phyloP scores from a whole-genome alignment of 1,140 invertebrate species.

The Orussus abietinus region DNA sequence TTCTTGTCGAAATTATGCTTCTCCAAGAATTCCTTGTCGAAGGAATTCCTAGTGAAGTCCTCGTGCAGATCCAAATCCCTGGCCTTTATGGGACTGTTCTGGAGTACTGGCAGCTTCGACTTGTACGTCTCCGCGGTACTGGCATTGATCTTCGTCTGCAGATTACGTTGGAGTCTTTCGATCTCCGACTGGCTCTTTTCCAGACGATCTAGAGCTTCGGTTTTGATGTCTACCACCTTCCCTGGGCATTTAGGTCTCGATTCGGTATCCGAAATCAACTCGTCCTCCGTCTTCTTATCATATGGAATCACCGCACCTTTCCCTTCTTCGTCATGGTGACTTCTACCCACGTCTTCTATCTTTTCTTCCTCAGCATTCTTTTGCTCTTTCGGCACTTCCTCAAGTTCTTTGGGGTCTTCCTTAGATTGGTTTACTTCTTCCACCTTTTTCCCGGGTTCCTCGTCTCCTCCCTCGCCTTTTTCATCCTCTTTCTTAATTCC shows the following conservation, averaged over 20 bases:
- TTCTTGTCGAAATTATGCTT: constrained; percentile 33
- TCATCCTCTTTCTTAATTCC: constrained; percentile 1
- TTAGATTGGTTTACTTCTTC: too few species aligned
- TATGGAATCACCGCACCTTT: constrained; percentile 1
- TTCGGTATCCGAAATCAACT: too few species aligned
- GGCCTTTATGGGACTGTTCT: constrained; percentile 18
- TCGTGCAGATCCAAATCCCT: constrained; percentile 25
- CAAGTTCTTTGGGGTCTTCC: too few species aligned
- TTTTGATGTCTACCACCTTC: constrained; percentile 1
- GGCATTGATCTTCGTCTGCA: constrained; percentile 35
- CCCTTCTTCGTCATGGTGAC: neutral
- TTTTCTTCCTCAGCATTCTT: constrained; percentile 3
- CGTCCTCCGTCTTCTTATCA: constrained; percentile 1
- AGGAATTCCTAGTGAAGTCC: constrained; percentile 22
- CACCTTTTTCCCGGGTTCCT: neutral
- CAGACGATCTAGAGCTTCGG: constrained; percentile 24
- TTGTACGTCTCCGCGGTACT: constrained; percentile 36
- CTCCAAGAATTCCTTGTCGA: constrained; percentile 36
- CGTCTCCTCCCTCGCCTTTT: neutral
- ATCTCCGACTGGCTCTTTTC: constrained; percentile 34
- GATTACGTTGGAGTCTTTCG: constrained; percentile 35
- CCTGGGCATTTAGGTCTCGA: too few species aligned
- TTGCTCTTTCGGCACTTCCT: too few species aligned
- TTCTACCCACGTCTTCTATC: constrained; percentile 3
- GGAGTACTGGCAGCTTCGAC: constrained; percentile 23